phyloP scores from a whole-genome alignment of 2,888 invertebrate genomes.

The Pardosa pseudoannulata region DNA sequence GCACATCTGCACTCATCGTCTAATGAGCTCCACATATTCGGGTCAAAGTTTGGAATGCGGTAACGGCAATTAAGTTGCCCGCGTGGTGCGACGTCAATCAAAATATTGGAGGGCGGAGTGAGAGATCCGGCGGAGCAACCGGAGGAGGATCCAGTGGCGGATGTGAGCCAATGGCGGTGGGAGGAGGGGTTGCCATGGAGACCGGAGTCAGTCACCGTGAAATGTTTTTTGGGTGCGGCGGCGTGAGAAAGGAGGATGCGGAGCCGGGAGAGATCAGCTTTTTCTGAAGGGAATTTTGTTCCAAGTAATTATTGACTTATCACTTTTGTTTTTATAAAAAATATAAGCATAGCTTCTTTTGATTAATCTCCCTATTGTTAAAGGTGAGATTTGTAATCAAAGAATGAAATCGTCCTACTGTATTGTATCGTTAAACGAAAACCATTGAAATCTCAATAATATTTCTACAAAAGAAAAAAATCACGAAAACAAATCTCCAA shows the following conservation, averaged over 20 bases:
- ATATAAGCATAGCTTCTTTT: too few relatives aligned
- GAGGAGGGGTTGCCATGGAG: conserved; percentile 54
- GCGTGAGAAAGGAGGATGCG: conserved; percentile 43
- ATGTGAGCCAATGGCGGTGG: background rate
- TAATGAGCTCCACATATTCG: background rate
- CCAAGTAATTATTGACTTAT: too few relatives aligned
- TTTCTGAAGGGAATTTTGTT: too few relatives aligned
- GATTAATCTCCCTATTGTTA: too few relatives aligned
- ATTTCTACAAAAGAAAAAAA: too few relatives aligned
- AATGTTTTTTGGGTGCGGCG: conserved; percentile 45
- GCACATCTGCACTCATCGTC: background rate
- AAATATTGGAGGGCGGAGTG: conserved; percentile 31
- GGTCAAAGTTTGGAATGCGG: conserved; percentile 15
- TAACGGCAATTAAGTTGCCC: conserved; percentile 1
- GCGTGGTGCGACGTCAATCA: background rate
- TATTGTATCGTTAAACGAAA: too few relatives aligned
- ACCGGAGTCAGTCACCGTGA: conserved; percentile 13
- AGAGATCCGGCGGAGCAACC: conserved; percentile 34
- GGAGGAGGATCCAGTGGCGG: conserved; percentile 12
- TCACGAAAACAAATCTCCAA: too few relatives aligned
- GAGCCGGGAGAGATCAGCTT: background rate
- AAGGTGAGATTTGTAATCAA: too few relatives aligned
- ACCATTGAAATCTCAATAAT: too few relatives aligned
- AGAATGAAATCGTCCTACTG: too few relatives aligned
- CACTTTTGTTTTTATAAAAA: too few relatives aligned